Percentiles rank a stretch among this genome's conserved stretches.
Conservation (phyloP, 2,797 vertebrate species). For the Halcyon chelicuti region DNA sequence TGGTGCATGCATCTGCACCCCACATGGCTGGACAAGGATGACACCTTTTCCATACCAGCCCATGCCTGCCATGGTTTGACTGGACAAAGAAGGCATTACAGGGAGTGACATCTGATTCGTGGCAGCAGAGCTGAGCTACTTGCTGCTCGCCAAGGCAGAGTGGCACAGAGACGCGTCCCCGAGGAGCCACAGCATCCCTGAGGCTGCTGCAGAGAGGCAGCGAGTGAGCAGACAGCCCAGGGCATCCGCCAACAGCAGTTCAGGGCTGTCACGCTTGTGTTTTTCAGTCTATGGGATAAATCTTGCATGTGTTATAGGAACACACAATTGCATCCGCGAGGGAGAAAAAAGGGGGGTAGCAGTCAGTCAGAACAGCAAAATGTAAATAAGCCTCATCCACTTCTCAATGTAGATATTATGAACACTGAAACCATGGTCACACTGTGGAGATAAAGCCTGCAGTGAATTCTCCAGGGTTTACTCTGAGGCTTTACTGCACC, state of each 20-base stretch:
- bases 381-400: constrained; percentile 27
- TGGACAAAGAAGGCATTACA: neutral
- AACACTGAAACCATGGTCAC: neutral
- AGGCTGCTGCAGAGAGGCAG: constrained; percentile 33
- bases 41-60: neutral
- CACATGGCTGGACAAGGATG: accelerated
- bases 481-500: neutral
- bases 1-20: neutral
- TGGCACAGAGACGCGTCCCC: neutral
- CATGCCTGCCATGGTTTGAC: neutral
- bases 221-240: neutral
- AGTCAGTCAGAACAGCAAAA: constrained; percentile 9
- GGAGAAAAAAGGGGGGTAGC: neutral
- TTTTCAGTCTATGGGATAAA: neutral
- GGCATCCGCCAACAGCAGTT: accelerated
- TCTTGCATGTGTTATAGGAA: neutral
- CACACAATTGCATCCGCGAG: neutral
- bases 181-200: neutral
- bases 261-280: neutral
- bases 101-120: neutral
- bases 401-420: neutral
- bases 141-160: accelerated
- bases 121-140: neutral
- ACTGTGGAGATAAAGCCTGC: neutral
- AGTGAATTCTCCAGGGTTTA: constrained; percentile 37